Conservation (phyloP, 2,888 invertebrate species). For the Deroplatys truncata region DNA sequence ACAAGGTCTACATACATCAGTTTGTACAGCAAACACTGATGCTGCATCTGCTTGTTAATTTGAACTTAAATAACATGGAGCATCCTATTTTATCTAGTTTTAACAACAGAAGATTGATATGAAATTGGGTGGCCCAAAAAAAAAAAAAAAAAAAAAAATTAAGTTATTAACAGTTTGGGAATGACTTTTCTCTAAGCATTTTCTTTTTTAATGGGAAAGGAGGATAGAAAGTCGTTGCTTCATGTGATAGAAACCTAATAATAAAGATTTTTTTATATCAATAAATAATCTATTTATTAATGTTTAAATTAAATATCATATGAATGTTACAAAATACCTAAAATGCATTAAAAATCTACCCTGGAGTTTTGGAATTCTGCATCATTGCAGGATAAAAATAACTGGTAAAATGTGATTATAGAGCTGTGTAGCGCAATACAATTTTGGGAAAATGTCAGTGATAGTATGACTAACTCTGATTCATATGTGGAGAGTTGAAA, state of each 20-base stretch:
- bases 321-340: not conserved
- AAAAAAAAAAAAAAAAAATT: no score
- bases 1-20: not conserved
- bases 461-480: no score
- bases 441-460: not conserved
- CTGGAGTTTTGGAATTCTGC: not conserved
- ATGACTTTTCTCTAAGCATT: not conserved
- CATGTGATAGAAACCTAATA: not conserved
- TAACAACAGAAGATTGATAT: no score
- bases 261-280: not conserved
- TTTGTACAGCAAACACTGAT: not conserved
- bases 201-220: not conserved
- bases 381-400: not conserved
- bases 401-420: not conserved
- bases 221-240: not conserved
- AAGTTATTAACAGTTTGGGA: no score
- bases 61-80: no score
- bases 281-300: not conserved
- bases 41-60: no score
- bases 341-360: not conserved
- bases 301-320: not conserved
- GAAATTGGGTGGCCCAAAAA: no score
- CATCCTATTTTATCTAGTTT: no score
- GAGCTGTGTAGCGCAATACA: not conserved
- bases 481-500: not conserved